These are phyloP conservation scores for Acrossocheilus fasciatus DNA, from an alignment of 2,797 vertebrate species.

Conservation along the genomic window DNA sequence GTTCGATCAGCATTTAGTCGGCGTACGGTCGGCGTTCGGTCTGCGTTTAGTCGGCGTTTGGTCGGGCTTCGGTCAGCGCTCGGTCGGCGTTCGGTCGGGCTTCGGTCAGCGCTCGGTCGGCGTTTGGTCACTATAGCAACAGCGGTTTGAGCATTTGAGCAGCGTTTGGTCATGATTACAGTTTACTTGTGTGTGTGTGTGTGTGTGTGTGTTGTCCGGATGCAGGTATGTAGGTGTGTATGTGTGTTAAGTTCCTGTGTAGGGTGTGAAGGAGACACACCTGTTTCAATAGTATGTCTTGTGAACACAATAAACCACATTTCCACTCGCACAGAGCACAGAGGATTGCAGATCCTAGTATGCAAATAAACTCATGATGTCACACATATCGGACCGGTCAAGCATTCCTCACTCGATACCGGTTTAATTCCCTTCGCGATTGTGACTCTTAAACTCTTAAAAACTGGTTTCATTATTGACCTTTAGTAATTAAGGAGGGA, in stretches of 20 bases:
- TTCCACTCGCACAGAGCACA: constrained; percentile 12
- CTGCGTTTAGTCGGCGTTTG: too few relatives aligned
- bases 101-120: neutral
- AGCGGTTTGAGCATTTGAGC: neutral
- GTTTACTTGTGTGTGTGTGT: neutral
- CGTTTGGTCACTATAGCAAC: neutral
- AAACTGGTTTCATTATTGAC: neutral
- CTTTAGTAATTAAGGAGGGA: too few relatives aligned
- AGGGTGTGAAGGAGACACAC: constrained; percentile 74
- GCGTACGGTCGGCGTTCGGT: neutral
- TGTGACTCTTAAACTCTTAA: neutral
- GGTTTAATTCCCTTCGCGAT: neutral
- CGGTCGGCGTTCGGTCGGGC: too few relatives aligned
- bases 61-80: neutral
- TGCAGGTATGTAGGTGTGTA: constrained; percentile 19
- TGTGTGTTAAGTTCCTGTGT: constrained; percentile 55
- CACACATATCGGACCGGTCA: neutral
- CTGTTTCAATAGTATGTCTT: constrained; percentile 62
- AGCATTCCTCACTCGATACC: too few relatives aligned
- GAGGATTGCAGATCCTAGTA: neutral
- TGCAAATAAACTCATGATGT: neutral
- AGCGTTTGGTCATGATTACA: neutral
- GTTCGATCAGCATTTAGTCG: neutral
- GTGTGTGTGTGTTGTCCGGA: neutral
- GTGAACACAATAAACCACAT: constrained; percentile 63